These are phyloP conservation scores for Gambusia affinis DNA, from an alignment of 2,113 vertebrate genomes.

Conservation along the genomic window DNA sequence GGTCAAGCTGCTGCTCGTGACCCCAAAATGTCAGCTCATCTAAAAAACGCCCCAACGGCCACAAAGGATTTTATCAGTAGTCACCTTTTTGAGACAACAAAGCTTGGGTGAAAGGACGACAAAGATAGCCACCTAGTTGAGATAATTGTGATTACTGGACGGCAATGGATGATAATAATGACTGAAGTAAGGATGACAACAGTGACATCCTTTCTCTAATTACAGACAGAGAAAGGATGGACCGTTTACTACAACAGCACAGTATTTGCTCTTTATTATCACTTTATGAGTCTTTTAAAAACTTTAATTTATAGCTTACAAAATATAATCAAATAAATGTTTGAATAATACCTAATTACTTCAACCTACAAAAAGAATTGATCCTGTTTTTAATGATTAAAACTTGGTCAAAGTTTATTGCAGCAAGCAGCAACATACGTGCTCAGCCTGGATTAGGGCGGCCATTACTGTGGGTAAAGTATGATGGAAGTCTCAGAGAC, in stretches of 20 bases:
- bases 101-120: slow-evolving; percentile 20
- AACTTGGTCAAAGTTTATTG: slow-evolving; percentile 12
- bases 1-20: slow-evolving; percentile 43
- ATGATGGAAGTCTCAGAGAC: slow-evolving; percentile 38
- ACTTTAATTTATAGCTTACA: background rate
- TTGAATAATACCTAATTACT: background rate
- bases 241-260: background rate
- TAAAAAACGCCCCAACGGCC: slow-evolving; percentile 24
- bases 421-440: slow-evolving; percentile 53
- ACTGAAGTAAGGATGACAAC: background rate
- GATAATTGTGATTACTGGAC: slow-evolving; percentile 19
- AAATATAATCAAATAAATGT: background rate
- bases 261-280: background rate
- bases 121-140: slow-evolving; percentile 21
- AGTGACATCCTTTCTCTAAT: no score
- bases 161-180: slow-evolving; percentile 10
- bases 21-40: slow-evolving; percentile 66
- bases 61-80: slow-evolving; percentile 23
- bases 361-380: background rate
- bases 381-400: background rate
- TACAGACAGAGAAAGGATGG: background rate
- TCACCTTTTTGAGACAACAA: slow-evolving; percentile 42
- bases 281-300: background rate
- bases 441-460: slow-evolving; percentile 5
- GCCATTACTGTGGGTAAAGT: slow-evolving; percentile 51